Evolutionary conservation across 2,888 invertebrate genomes (phyloP), one percentile per base, ranked within the genome.

Genomic region (Drosophila koepferae): DNA sequence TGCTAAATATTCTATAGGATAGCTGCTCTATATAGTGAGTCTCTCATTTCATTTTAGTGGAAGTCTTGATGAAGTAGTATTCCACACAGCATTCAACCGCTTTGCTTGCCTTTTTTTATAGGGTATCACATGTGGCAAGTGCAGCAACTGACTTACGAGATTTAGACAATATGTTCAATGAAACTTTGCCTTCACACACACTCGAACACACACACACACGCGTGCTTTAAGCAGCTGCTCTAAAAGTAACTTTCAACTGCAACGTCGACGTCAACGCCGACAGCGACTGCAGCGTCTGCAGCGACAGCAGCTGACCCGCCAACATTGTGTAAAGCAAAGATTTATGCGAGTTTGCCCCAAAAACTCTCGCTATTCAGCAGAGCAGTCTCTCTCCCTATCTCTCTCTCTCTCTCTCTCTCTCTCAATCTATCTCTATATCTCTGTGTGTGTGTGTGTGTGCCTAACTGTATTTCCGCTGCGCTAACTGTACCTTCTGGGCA

Each of bases 321-420:
- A 92, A 91, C 92, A 90, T 90, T 88, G 89, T 92, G 91, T 92
- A 85, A 79, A 82, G 71, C 80, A 72, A 90, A 91, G 92, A 91
- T 91, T 92, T 91, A 91, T 91, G 90, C 80, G 90, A 90, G 74
- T 85, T 90, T 89, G 80, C 80, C 76, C 90, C 84, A 77, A 89
- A 85, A 86, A 86, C 87, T 75, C 63, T 53, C 62, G 54, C 77
- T 76, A 70, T 77, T 34, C 68, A 63, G 61, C 72, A 31, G 20
- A 28, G 28, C 28, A 6, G 28, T 28, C 28, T 28, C 31, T 6
- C 6, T 49, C 36, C 34, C 43, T 48, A 38, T 72, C 62, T 48
- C 41, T 63, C 51, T 61, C 10, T 9, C 48, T 8, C 20, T 14
- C 20, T 2, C 23, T 20, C 46, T 23, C 14, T 3, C 23, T 28